Evolutionary conservation across 2,113 vertebrate genomes (phyloP), one percentile per base, ranked within the genome.

Genomic region (Marcusenius ussheri): DNA sequence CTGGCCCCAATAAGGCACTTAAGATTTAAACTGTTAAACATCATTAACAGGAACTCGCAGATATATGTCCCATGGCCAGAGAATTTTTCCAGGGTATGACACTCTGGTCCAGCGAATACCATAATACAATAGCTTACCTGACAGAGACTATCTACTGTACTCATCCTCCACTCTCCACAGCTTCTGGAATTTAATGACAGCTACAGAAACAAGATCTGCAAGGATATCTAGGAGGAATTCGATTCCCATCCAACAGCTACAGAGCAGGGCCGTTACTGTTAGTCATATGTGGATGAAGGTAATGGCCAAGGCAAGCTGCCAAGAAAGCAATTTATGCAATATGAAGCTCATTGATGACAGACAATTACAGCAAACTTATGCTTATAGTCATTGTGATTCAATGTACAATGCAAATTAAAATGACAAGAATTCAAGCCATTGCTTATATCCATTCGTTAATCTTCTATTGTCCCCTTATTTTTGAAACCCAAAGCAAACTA

Each of bases 1-100:
- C 31, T 1, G 13, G 74, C 74, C 35, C 31, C 31, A 80, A 80
- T 15, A 13, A 17, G 46, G n/a, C n/a, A 27, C 47, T 49, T 85
- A 45, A 49, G 39, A 46, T 84, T 84, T 47, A 47, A 84, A 84
- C 39, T 47, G 83, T 84, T 47, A 45, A 46, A 46, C 24, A 46
- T 42, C 80, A 42, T 47, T 46, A 47, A 84, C 19, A 47, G 24
- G 35, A 45, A 47, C 19, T 47, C 47, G 77, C 62, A 87, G 91
- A 92, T 88, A 9, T 87, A 31, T 85, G 70, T 89, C 1, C 15
- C 88, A 86, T 4, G 45, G 19, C 24, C 83, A 47, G 83, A 84
- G 45, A 84, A 46, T 10, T 47, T 46, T 84, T 47, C 21, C 83
- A 66, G n/a, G n/a, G n/a, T 66, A 66, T 66, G 58, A 66, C 58